Percentiles rank a stretch among this genome's conserved stretches.
Evolutionary conservation across 2,113 vertebrate species (phyloP).

Genomic region (Siphamia tubifer): DNA sequence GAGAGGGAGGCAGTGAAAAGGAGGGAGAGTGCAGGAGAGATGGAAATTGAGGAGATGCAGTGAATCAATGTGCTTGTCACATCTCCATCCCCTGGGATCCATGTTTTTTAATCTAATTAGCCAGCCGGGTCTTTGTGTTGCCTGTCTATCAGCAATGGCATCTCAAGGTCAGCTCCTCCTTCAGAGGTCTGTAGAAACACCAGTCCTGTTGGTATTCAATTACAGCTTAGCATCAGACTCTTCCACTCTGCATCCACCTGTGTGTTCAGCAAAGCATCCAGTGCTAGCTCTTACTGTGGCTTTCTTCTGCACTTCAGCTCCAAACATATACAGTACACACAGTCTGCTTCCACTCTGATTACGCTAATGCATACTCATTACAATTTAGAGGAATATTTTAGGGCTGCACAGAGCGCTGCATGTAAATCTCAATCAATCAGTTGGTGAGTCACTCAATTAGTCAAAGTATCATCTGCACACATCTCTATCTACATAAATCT

Average conservation of each 20-base stretch:
- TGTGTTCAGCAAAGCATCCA: constrained; percentile 25
- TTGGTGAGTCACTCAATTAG: constrained; percentile 21
- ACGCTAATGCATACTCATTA: constrained; percentile 24
- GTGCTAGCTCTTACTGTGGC: constrained; percentile 1
- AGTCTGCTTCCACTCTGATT: constrained; percentile 16
- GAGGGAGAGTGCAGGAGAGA: constrained; percentile 19
- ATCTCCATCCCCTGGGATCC: constrained; percentile 70
- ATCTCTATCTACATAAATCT: constrained; percentile 21
- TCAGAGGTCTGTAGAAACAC: constrained; percentile 63
- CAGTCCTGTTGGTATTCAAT: constrained; percentile 68
- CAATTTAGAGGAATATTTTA: constrained; percentile 28
- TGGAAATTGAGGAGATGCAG: constrained; percentile 59
- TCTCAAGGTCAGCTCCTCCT: constrained; percentile 72
- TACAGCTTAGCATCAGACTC: constrained; percentile 60
- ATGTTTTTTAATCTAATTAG: constrained; percentile 80
- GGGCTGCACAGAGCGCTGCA: background rate
- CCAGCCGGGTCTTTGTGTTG: constrained; percentile 66
- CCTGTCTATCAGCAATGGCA: constrained; percentile 67
- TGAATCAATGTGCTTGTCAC: constrained; percentile 77
- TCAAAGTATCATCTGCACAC: constrained; percentile 25
- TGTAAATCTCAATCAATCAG: constrained; percentile 36
- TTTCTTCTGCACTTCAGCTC: constrained; percentile 7
- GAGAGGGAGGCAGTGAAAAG: constrained; percentile 27
- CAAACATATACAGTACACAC: constrained; percentile 5
- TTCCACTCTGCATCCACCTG: constrained; percentile 34